Percentiles rank a stretch among this genome's conserved stretches.
Evolutionary conservation across 2,888 invertebrate genomes (phyloP).

Genomic region (Chrysotoxum bicinctum): DNA sequence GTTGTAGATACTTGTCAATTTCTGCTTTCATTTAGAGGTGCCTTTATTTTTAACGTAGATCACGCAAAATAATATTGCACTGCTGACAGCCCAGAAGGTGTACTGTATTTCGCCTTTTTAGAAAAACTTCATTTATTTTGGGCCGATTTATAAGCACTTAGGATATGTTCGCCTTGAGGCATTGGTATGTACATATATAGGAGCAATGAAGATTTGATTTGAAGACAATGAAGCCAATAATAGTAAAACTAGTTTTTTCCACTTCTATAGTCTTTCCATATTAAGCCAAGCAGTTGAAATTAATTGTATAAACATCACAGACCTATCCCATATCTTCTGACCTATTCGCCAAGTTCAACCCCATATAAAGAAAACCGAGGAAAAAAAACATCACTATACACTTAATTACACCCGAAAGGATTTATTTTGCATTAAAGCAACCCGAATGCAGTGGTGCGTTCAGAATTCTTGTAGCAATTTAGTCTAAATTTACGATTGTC

Average conservation of each 20-base stretch:
- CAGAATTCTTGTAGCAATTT: constrained; percentile 68
- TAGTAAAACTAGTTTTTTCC: constrained; percentile 28
- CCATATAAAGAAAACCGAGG: constrained; percentile 3
- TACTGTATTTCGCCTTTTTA: too few species aligned
- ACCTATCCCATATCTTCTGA: constrained; percentile 32
- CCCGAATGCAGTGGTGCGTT: constrained; percentile 53
- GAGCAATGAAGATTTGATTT: neutral
- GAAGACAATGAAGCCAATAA: neutral
- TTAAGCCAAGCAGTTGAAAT: constrained; percentile 38
- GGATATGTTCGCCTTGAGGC: too few species aligned
- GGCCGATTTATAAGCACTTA: too few species aligned
- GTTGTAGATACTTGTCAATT: too few species aligned
- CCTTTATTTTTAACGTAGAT: too few species aligned
- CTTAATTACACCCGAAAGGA: constrained; percentile 66
- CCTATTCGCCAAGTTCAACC: constrained; percentile 45
- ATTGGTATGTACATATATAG: neutral
- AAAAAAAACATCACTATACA: constrained; percentile 58
- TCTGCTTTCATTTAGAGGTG: too few species aligned
- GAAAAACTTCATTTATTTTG: too few species aligned
- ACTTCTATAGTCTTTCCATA: neutral
- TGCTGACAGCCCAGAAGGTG: too few species aligned
- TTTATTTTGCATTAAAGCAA: constrained; percentile 38
- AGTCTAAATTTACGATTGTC: constrained; percentile 66
- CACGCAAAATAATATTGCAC: too few species aligned
- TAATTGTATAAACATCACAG: constrained; percentile 57